These are phyloP conservation scores for Phasianus colchicus DNA, from an alignment of 2,113 vertebrate genomes.

Conservation along the genomic window DNA sequence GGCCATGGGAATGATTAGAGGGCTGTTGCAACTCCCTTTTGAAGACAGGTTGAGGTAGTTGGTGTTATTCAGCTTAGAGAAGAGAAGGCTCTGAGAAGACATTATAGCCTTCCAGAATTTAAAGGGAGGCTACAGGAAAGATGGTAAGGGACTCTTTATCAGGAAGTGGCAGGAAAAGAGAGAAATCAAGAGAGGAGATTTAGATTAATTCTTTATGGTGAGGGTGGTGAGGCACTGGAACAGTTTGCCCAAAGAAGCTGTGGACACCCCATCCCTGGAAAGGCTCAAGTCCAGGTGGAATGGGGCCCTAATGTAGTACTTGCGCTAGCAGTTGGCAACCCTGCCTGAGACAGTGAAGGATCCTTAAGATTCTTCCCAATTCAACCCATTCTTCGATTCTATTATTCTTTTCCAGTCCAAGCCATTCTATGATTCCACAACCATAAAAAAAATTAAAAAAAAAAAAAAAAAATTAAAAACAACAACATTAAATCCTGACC, in stretches of 20 bases:
- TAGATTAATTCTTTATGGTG: not conserved
- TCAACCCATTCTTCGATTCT: not conserved
- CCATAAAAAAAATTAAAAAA: not conserved
- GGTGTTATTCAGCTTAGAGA: not conserved
- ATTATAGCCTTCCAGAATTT: not conserved
- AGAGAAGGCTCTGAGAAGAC: not conserved
- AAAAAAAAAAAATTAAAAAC: not conserved
- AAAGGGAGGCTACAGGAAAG: not conserved
- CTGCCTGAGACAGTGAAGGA: not conserved
- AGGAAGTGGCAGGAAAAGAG: not conserved
- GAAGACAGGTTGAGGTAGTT: not conserved
- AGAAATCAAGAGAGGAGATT: not conserved
- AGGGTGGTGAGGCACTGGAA: not conserved
- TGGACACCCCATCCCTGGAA: not conserved
- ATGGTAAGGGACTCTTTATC: not conserved
- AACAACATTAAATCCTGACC: not conserved
- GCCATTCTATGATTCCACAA: not conserved
- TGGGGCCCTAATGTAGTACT: not conserved
- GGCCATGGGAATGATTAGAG: not conserved
- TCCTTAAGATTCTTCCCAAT: not conserved
- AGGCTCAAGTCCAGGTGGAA: not conserved
- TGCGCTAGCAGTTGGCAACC: no score
- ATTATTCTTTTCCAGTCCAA: not conserved
- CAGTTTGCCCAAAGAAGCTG: not conserved
- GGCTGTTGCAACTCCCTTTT: not conserved